phyloP scores from a whole-genome alignment of 2,113 vertebrate species.

The Sterrhoptilus dennistouni region DNA sequence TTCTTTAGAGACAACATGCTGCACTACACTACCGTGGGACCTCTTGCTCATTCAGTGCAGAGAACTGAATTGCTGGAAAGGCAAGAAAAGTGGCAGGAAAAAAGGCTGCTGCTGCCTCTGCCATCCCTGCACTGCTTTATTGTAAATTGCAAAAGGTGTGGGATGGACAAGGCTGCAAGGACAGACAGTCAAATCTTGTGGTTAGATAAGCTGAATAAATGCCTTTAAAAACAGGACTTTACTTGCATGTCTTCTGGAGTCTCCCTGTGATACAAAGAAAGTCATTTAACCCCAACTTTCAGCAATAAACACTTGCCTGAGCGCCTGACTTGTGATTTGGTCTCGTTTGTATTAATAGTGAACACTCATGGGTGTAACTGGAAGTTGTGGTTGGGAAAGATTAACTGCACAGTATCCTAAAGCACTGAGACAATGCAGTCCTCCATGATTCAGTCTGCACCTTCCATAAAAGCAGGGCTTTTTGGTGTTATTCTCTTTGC shows the following conservation, averaged over 20 bases:
- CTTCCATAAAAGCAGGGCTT: not conserved
- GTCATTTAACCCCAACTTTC: not conserved
- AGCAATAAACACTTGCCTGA: not conserved
- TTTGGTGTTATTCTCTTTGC: not conserved
- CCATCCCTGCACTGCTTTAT: not conserved
- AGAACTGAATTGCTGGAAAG: not conserved
- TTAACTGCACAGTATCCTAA: not conserved
- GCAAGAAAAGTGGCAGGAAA: not conserved
- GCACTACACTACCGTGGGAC: rapidly evolving
- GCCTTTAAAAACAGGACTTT: not conserved
- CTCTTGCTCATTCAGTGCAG: not conserved
- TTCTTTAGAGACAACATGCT: not conserved
- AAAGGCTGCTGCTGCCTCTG: not conserved
- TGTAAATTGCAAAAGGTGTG: not conserved
- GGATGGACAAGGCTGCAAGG: not conserved
- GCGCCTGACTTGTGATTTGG: not conserved
- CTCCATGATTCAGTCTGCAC: not conserved
- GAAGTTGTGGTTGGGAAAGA: not conserved
- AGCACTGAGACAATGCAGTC: not conserved
- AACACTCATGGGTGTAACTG: not conserved
- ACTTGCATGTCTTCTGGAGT: not conserved
- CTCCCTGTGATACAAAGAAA: not conserved
- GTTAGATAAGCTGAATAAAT: not conserved
- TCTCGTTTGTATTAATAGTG: not conserved
- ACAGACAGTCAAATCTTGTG: not conserved